Base-by-base conservation (phyloP, 2,113 vertebrate species). In the Arenaria interpres region DNA sequence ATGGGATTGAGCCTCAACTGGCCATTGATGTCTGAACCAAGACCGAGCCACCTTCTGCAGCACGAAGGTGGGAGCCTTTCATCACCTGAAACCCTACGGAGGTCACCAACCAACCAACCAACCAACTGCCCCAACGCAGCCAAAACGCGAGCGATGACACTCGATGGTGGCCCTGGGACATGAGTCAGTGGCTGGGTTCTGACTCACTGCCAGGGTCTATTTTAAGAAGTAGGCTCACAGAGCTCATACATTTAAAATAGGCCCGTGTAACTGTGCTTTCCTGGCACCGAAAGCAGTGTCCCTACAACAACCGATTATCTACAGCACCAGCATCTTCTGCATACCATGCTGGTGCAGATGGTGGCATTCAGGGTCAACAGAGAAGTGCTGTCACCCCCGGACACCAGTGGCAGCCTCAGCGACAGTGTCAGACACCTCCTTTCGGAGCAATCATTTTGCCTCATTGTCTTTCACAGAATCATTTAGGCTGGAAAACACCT, bases 41-140 rank as follows among this genome's bases (percentile, higher is more conserved):
- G 51, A 3, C 2, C 6, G 4, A 89, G 48, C 35, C 69, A 60
- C 2, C 1, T 24, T 60, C 77, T 64, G 43, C 46, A 41, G 46
- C 9, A 51, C 2, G 2, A 68, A 64, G 54, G 41, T 37, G 57
- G 63, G 48, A 64, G 23, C 23, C 11, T 63, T 59, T 43, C 60
- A 46, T 41, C 48, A 57, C 14, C 56, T 56, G 41, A 86, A 73
- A 45, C 11, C 45, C 57, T 45, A 14, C 0, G 3, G 54, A 71
- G 51, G 68, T 75, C 88, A 64, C 33, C 50, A 64, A 51, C 11
- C 48, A 57, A 33, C 17, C 0, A 0, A 63, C 28, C 50, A 64
- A 51, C 11, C 46, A 53, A 33, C 13, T 0, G 0, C 18, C 45
- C 46, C 33, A 39, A 1, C 0, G 1, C 0, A 5, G 54, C 62